Percentiles rank a stretch among this genome's conserved stretches.
Conservation (phyloP, 2,888 invertebrate genomes). For the Drosophila hamatofila region DNA sequence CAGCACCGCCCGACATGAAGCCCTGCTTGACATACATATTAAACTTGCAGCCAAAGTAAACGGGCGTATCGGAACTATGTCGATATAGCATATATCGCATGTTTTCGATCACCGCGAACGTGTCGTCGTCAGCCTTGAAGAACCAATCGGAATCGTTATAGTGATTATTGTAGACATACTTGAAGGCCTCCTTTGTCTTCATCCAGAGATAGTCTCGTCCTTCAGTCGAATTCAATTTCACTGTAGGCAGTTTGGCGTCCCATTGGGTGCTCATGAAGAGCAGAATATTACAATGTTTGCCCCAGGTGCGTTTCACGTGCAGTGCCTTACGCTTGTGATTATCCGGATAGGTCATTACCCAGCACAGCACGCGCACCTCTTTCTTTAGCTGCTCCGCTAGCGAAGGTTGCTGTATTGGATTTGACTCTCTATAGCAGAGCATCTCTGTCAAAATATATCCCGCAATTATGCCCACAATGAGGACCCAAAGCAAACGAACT, state of each 20-base stretch:
- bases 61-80: neutral
- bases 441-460: neutral
- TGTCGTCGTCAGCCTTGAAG: constrained; percentile 1
- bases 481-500: neutral
- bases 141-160: neutral
- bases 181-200: neutral
- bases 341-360: neutral
- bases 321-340: neutral
- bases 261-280: neutral
- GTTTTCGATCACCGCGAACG: neutral
- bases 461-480: neutral
- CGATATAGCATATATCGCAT: constrained; percentile 1
- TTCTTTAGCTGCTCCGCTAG: neutral
- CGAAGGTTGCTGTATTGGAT: neutral
- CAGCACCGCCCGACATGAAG: neutral
- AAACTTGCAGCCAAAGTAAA: constrained; percentile 1
- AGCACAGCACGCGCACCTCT: constrained; percentile 1
- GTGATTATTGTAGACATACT: neutral
- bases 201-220: neutral
- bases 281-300: constrained; percentile 2
- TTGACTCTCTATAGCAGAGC: neutral
- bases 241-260: neutral
- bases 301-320: constrained; percentile 2
- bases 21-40: neutral
- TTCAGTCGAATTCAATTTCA: neutral